A percentile compares a stretch with the other conserved stretches of the same genome.
These are phyloP conservation scores for Artemia sp. DNA, from an alignment of 2,888 invertebrate genomes.

Conservation along the genomic window DNA sequence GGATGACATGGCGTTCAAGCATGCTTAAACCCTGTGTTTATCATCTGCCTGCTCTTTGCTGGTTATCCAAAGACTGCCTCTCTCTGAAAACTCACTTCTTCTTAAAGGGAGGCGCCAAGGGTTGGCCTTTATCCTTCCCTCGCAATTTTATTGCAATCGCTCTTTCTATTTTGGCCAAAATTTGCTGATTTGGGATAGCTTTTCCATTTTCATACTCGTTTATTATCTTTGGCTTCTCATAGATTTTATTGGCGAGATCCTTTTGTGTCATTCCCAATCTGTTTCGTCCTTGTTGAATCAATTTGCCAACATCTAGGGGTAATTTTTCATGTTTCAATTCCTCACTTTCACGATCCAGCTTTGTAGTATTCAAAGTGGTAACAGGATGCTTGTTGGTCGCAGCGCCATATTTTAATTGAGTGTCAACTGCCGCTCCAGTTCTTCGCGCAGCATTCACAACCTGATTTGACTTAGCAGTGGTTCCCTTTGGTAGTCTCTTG, in stretches of 20 bases:
- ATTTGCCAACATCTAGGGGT: constrained; percentile 68
- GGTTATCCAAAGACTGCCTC: constrained; percentile 11
- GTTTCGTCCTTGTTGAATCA: constrained; percentile 79
- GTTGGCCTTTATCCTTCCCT: constrained; percentile 84
- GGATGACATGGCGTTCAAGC: no score
- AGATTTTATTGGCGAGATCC: constrained; percentile 63
- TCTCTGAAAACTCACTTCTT: background rate
- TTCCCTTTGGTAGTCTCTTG: constrained; percentile 18
- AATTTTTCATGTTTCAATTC: constrained; percentile 85
- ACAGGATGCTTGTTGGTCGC: constrained; percentile 92
- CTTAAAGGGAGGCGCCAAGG: constrained; percentile 49
- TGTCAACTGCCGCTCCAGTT: constrained; percentile 76
- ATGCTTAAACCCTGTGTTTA: no score
- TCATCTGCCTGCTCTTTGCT: background rate
- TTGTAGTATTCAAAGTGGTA: constrained; percentile 88
- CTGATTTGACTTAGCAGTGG: constrained; percentile 27
- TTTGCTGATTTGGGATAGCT: constrained; percentile 90
- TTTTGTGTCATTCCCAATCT: constrained; percentile 42
- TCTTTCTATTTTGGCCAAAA: constrained; percentile 88
- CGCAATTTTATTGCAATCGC: constrained; percentile 75
- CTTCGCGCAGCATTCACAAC: constrained; percentile 83
- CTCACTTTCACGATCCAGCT: constrained; percentile 94
- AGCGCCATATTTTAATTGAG: constrained; percentile 50
- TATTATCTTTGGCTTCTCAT: constrained; percentile 91
- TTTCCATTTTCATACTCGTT: constrained; percentile 93